Percentiles rank a stretch among this genome's conserved stretches.
Evolutionary conservation across 2,113 vertebrate species (phyloP).

Genomic region (Corythornis cristatus): DNA sequence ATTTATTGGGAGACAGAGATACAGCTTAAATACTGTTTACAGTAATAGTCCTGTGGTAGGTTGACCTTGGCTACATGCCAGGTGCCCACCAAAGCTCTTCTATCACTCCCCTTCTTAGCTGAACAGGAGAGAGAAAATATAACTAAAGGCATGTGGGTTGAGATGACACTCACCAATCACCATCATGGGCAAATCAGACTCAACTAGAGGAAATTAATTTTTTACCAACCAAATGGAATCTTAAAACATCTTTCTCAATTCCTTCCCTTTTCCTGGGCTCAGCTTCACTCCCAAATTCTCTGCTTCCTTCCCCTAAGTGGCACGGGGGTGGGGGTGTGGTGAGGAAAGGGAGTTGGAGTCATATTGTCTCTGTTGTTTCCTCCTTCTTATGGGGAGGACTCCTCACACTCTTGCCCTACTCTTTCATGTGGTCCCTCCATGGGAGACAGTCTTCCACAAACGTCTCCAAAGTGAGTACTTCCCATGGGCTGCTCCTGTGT

Average conservation of each 20-base stretch:
- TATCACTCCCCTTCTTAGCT: background rate
- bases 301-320: too few species aligned
- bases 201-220: background rate
- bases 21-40: background rate
- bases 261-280: background rate
- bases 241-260: background rate
- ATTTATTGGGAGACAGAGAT: background rate
- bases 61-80: background rate
- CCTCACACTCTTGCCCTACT: background rate
- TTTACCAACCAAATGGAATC: background rate
- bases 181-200: background rate
- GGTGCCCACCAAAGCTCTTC: background rate
- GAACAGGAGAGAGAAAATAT: background rate
- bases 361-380: background rate
- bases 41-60: background rate
- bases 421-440: background rate
- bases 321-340: too few species aligned
- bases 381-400: background rate
- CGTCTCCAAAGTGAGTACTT: background rate
- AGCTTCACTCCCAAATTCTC: background rate
- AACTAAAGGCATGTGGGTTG: accelerated
- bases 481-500: background rate
- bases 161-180: background rate
- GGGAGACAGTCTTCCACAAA: background rate
- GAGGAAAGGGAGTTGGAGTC: background rate